phyloP scores from a whole-genome alignment of 2,888 invertebrate species.

The Pinctada fucata region DNA sequence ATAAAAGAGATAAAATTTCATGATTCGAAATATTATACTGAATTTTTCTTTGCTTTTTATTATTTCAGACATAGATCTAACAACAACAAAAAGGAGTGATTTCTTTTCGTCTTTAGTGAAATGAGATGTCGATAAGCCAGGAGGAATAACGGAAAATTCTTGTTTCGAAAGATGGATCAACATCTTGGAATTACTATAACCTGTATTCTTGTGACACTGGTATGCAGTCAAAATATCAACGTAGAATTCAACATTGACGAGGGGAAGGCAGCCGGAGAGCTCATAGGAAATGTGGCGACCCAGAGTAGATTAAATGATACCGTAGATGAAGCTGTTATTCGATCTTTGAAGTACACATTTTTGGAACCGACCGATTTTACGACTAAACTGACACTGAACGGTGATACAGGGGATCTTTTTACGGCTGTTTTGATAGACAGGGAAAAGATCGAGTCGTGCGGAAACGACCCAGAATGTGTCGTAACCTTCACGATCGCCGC shows the following conservation, averaged over 20 bases:
- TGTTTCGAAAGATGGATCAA: too few species aligned
- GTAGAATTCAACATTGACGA: constrained; percentile 45
- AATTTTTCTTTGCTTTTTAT: too few species aligned
- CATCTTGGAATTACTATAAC: too few species aligned
- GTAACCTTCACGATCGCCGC: constrained; percentile 57
- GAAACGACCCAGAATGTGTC: constrained; percentile 43
- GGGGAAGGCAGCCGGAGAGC: constrained; percentile 37
- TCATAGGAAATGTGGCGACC: constrained; percentile 48
- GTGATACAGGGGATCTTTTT: constrained; percentile 45
- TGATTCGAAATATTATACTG: too few species aligned
- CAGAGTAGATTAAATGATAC: constrained; percentile 31
- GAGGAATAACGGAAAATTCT: too few species aligned
- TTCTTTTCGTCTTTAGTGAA: too few species aligned
- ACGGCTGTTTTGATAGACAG: constrained; percentile 58
- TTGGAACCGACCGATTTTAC: constrained; percentile 38
- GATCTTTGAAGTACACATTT: constrained; percentile 43
- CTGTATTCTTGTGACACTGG: too few species aligned
- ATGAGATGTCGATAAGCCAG: too few species aligned
- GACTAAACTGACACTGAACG: constrained; percentile 46
- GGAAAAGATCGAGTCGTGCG: constrained; percentile 52
- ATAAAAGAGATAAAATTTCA: too few species aligned
- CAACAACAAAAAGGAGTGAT: too few species aligned
- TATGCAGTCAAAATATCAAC: not conserved
- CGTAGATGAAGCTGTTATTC: constrained; percentile 14
- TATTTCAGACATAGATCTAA: too few species aligned